phyloP scores from a whole-genome alignment of 2,888 invertebrate genomes.

The Flexamia atlantica region DNA sequence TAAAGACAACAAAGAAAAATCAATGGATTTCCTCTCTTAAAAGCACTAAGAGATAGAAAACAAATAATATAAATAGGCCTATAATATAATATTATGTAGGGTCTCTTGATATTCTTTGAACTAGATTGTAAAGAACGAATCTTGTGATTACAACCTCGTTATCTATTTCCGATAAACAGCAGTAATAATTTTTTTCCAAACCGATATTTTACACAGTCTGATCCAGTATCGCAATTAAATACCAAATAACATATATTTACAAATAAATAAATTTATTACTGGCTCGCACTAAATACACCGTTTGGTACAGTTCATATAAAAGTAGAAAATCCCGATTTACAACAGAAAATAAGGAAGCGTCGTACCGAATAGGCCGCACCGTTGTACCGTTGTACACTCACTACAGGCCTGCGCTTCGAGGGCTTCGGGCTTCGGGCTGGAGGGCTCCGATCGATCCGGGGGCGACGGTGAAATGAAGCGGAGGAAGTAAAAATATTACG shows the following conservation, averaged over 20 bases:
- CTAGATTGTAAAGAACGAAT: too few relatives aligned
- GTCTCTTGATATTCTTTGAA: too few relatives aligned
- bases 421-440: not conserved
- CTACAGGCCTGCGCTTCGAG: not conserved
- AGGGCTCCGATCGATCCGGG: too few relatives aligned
- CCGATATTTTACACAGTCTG: not conserved
- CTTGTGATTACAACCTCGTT: too few relatives aligned
- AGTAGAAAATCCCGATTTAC: constrained; percentile 53
- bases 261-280: constrained; percentile 46
- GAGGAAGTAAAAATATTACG: not conserved
- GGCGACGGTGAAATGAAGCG: constrained; percentile 29
- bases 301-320: constrained; percentile 39
- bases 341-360: constrained; percentile 37
- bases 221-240: constrained; percentile 12
- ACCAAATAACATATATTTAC: constrained; percentile 33
- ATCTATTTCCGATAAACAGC: too few relatives aligned
- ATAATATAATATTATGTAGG: not conserved
- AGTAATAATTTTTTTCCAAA: too few relatives aligned
- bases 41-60: too few relatives aligned
- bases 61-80: not conserved
- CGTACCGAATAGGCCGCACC: constrained; percentile 26
- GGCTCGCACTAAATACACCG: constrained; percentile 37
- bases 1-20: too few relatives aligned
- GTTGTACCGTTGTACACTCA: not conserved
- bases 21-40: too few relatives aligned